Evolutionary conservation across 2,113 vertebrate genomes (phyloP).

Genomic region (Vidua chalybeata): DNA sequence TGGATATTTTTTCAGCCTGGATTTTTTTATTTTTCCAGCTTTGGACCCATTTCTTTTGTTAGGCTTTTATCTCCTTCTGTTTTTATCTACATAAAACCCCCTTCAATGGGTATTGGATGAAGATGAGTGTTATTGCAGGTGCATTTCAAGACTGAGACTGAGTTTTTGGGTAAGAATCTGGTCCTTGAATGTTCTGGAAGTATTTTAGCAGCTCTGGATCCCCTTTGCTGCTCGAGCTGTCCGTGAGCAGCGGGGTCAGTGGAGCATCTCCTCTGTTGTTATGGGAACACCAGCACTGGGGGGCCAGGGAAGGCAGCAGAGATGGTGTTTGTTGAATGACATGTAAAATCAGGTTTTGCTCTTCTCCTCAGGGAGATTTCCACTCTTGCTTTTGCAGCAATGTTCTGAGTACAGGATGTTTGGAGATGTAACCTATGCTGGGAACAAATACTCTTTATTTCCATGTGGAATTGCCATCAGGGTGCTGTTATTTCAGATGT

Average conservation of each 20-base stretch:
- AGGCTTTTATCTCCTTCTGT: neutral
- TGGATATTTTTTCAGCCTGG: neutral
- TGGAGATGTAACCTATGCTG: neutral
- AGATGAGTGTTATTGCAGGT: neutral
- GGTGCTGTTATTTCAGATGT: neutral
- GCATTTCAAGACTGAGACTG: neutral
- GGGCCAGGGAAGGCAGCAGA: neutral
- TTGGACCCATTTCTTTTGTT: neutral
- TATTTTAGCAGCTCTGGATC: neutral
- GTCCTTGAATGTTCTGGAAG: neutral
- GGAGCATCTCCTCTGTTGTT: slow-evolving; percentile 4
- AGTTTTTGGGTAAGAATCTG: neutral
- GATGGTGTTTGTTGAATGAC: neutral
- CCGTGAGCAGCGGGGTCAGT: rapidly evolving
- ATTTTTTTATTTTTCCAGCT: neutral
- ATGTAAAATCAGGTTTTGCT: neutral
- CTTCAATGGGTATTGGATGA: neutral
- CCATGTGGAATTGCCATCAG: neutral
- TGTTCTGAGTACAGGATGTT: neutral
- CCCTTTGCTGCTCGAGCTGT: neutral
- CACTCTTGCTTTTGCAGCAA: neutral
- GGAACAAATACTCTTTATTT: neutral
- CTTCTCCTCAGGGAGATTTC: neutral
- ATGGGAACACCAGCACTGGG: neutral
- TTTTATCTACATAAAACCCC: neutral